phyloP scores from a whole-genome alignment of 1,140 invertebrate species.

The Drosophila persimilis region DNA sequence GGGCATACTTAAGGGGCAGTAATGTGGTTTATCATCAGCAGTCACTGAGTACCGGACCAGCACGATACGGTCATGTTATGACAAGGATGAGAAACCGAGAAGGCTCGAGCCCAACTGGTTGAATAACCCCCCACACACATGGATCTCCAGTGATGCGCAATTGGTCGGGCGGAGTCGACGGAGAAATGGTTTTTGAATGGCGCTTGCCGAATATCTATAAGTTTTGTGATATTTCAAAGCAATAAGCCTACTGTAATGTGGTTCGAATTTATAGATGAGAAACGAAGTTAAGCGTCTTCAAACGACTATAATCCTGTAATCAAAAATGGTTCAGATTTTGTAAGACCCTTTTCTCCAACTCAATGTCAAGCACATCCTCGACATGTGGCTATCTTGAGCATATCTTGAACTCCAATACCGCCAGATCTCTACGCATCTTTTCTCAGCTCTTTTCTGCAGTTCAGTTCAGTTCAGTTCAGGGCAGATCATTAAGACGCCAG shows the following conservation, averaged over 20 bases:
- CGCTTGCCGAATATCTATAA: too few species aligned
- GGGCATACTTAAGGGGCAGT: slow-evolving; percentile 76
- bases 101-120: slow-evolving; percentile 42
- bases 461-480: slow-evolving; percentile 7
- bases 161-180: too few species aligned
- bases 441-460: slow-evolving; percentile 5
- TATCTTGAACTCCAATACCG: background rate
- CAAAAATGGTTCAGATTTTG: too few species aligned
- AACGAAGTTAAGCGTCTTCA: too few species aligned
- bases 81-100: slow-evolving; percentile 55
- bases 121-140: background rate
- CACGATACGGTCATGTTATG: slow-evolving; percentile 62
- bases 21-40: slow-evolving; percentile 72
- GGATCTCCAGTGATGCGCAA: slow-evolving; percentile 26
- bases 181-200: too few species aligned
- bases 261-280: too few species aligned
- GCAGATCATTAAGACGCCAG: slow-evolving; percentile 77
- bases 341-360: too few species aligned
- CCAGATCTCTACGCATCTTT: background rate
- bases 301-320: too few species aligned
- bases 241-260: too few species aligned
- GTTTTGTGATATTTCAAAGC: too few species aligned
- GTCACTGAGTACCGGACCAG: slow-evolving; percentile 38
- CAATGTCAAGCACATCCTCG: background rate
- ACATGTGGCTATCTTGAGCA: background rate